Percentiles rank a stretch among this genome's conserved stretches.
phyloP scores from a whole-genome alignment of 2,797 vertebrate species.

The Xerus rutilus region DNA sequence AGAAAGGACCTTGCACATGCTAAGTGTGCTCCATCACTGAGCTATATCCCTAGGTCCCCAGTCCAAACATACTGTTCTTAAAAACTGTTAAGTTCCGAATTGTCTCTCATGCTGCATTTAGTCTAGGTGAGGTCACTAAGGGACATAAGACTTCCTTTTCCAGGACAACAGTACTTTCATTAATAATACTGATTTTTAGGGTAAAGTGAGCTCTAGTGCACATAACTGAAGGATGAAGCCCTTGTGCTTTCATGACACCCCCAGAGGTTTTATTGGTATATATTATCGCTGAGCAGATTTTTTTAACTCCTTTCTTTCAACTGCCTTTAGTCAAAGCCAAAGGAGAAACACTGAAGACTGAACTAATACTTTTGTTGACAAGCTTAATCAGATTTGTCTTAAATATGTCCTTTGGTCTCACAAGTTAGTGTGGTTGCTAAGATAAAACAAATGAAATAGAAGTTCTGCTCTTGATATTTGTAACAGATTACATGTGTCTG shows the following conservation, averaged over 20 bases:
- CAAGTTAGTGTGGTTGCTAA: background rate
- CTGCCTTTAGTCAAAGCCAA: background rate
- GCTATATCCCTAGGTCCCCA: accelerated
- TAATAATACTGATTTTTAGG: background rate
- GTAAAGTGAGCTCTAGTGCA: background rate
- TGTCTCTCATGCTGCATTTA: background rate
- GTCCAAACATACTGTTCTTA: background rate
- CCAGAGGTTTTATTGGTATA: background rate
- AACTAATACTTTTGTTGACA: background rate
- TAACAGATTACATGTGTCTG: background rate
- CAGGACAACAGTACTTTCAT: background rate
- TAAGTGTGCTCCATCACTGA: background rate
- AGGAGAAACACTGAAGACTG: background rate
- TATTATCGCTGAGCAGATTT: background rate
- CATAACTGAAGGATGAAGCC: background rate
- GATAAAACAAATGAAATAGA: background rate
- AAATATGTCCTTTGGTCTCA: background rate
- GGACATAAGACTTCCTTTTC: background rate
- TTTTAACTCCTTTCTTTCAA: background rate
- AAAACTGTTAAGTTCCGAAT: background rate
- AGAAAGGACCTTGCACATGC: background rate
- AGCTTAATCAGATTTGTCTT: background rate
- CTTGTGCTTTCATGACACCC: background rate
- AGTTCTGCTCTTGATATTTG: background rate
- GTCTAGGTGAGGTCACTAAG: background rate